Conservation (phyloP, 2,888 invertebrate species). For the Papilio gigon region DNA sequence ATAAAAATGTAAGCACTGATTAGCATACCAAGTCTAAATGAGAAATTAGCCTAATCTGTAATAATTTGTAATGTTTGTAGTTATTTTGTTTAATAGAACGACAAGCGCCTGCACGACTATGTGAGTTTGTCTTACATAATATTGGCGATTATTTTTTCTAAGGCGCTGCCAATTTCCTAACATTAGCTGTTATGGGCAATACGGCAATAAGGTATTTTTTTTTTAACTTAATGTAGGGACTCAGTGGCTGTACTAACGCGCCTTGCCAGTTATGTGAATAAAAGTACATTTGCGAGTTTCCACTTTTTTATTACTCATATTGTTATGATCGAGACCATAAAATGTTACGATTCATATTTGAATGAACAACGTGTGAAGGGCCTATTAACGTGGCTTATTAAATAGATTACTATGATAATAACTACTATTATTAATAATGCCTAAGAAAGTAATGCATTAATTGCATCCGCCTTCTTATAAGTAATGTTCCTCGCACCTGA, state of each 20-base stretch:
- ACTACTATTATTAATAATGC: background rate
- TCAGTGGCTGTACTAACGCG: no score
- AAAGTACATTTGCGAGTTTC: no score
- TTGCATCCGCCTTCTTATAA: conserved; percentile 19
- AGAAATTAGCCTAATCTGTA: no score
- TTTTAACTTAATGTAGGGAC: no score
- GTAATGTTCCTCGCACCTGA: background rate
- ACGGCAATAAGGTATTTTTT: no score
- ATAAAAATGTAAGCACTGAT: no score
- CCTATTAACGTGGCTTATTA: conserved; percentile 11
- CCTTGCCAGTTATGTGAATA: no score
- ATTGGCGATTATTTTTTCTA: background rate
- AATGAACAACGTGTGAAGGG: background rate
- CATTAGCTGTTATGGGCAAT: no score
- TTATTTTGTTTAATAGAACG: no score
- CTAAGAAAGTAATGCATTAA: conserved; percentile 25
- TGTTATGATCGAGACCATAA: background rate
- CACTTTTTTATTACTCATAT: background rate
- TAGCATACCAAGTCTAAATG: no score
- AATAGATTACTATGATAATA: conserved; percentile 11
- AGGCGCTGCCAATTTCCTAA: background rate
- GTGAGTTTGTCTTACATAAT: background rate
- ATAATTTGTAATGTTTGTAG: background rate
- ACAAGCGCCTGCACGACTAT: background rate
- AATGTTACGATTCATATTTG: background rate